Evolutionary conservation across 2,888 invertebrate species (phyloP), one percentile per base, ranked within the genome.

Genomic region (Chrysolina haemoptera): DNA sequence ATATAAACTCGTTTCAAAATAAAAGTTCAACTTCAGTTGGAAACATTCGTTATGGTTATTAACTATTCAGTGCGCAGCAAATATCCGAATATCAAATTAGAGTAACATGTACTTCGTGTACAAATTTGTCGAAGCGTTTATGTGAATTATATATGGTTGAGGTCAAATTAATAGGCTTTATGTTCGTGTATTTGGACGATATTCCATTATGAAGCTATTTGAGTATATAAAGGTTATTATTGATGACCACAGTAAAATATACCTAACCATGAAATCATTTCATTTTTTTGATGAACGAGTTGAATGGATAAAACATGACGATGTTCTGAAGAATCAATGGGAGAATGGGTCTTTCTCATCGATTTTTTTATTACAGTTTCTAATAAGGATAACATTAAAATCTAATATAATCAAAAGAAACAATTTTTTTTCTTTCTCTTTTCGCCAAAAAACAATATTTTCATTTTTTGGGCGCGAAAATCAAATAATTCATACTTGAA

Each of bases 111-210:
- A 48, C 48, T 16, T 48, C 48, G 48, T 48, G 35, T 48, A 48
- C 48, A 48, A 48, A 48, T 48, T 16, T 48, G 48, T 16, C 48
- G 16, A n/a, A 16, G 48, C 48, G 48, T 48, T 48, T 48, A 48
- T 48, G 48, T 48, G 48, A 48, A 16, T 48, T 48, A 18, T 48
- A 48, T 48, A 48, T 48, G 48, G 16, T 48, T 48, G 2, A 16
- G 48, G 48, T 48, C 16, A 48, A 48, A 16, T 48, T 48, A 48
- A 48, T 48, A 10, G 48, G 16, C 16, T 48, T 48, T 48, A 48
- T 16, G 48, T 48, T 16, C 48, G 16, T 16, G 10, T 48, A 10
- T 48, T 48, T 48, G 48, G 16, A 48, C 9, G 16, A 48, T 48
- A 48, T 48, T 48, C 48, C 16, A 16, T 48, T 48, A 48, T 16